Conservation (phyloP, 1,140 invertebrate species). For the Antheraea pernyi region DNA sequence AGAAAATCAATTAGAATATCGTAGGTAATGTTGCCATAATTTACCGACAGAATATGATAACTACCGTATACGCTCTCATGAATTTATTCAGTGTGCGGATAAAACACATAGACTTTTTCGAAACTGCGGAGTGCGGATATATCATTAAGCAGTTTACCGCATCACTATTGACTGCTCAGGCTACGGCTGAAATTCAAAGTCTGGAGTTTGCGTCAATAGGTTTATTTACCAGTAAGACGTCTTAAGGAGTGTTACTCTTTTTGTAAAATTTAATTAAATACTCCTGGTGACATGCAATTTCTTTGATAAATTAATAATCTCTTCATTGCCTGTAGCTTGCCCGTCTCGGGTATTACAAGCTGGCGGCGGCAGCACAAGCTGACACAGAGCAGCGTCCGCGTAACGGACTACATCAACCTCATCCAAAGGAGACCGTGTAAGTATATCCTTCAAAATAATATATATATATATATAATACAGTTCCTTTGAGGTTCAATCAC, state of each 20-base stretch:
- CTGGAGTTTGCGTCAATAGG: neutral
- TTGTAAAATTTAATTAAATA: neutral
- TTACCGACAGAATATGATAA: no score
- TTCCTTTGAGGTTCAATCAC: no score
- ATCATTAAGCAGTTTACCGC: neutral
- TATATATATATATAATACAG: no score
- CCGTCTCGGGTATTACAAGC: constrained; percentile 77
- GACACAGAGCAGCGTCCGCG: constrained; percentile 63
- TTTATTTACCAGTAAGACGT: neutral
- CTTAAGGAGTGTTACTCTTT: neutral
- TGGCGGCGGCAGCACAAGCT: constrained; percentile 67
- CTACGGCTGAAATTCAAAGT: neutral
- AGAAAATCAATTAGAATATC: no score
- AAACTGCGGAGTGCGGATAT: neutral
- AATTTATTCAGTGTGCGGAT: neutral
- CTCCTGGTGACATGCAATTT: neutral
- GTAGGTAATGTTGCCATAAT: no score
- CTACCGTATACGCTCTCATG: no score
- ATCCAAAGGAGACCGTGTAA: constrained; percentile 64
- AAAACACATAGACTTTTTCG: neutral
- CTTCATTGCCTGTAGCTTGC: constrained; percentile 50
- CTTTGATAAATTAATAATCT: neutral
- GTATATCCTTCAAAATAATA: neutral
- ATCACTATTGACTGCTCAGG: neutral
- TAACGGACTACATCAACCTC: constrained; percentile 62